Conservation (phyloP, 2,797 vertebrate genomes). For the Cirrhinus mrigala region DNA sequence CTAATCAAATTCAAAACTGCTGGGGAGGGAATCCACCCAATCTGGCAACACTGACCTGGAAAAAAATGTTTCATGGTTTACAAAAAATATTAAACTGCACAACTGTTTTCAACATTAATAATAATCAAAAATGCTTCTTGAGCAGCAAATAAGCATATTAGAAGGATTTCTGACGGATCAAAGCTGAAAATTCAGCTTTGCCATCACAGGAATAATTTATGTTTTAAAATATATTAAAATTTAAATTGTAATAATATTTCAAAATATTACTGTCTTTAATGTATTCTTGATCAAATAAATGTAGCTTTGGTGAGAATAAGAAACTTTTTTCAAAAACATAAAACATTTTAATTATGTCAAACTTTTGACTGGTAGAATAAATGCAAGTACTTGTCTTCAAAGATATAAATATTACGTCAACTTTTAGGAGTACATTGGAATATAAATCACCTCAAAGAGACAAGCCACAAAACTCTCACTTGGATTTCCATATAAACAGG, state of each 20-base stretch:
- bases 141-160: neutral
- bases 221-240: neutral
- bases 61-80: neutral
- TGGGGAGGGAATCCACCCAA: too few species aligned
- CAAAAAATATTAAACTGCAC: neutral
- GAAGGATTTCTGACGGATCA: neutral
- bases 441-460: conserved; percentile 1
- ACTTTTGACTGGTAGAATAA: neutral
- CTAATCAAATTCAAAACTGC: too few species aligned
- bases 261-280: neutral
- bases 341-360: neutral
- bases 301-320: neutral
- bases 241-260: neutral
- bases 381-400: neutral
- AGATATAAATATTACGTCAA: conserved; percentile 2
- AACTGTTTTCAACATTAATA: neutral
- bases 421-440: conserved; percentile 2
- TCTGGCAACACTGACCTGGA: neutral
- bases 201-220: neutral
- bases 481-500: conserved; percentile 32
- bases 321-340: neutral
- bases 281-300: neutral
- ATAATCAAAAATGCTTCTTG: neutral
- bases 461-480: neutral
- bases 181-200: neutral